A percentile compares a stretch with the other conserved stretches of the same genome.
phyloP scores from a whole-genome alignment of 2,113 vertebrate species.

The Corythornis vintsioides region DNA sequence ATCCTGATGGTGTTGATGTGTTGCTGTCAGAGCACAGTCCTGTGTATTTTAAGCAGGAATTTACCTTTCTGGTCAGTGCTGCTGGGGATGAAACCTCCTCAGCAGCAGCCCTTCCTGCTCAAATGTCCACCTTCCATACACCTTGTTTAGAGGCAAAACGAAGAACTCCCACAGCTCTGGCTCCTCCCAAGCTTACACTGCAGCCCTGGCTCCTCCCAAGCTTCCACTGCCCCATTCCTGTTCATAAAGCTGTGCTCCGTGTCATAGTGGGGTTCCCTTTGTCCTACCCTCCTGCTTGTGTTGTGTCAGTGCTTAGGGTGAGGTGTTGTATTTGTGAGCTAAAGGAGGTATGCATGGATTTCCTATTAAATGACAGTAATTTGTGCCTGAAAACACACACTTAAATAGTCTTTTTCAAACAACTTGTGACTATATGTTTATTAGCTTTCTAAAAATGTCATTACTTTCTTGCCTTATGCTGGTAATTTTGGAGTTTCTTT shows the following conservation, averaged over 20 bases:
- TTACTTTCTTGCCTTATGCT: not conserved
- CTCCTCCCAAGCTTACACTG: fast-evolving
- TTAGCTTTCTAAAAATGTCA: not conserved
- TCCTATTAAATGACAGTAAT: not conserved
- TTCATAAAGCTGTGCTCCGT: no score
- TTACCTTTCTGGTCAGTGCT: not conserved
- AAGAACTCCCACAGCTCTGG: not conserved
- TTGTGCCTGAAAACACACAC: fast-evolving
- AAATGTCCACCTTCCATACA: not conserved
- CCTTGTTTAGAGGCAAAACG: not conserved
- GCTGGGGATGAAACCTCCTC: not conserved
- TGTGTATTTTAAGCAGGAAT: not conserved
- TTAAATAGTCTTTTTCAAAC: not conserved
- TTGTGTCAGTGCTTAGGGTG: fast-evolving
- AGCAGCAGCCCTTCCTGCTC: not conserved
- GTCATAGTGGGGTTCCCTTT: not conserved
- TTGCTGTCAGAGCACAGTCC: not conserved
- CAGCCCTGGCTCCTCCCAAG: fast-evolving
- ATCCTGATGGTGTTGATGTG: fast-evolving
- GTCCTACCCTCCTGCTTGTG: not conserved
- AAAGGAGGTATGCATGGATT: not conserved
- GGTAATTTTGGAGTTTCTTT: not conserved
- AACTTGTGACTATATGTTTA: not conserved
- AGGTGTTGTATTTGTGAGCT: not conserved
- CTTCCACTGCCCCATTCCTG: fast-evolving